Evolutionary conservation across 1,140 invertebrate genomes (phyloP), one percentile per base, ranked within the genome.

Genomic region (Ganaspis sp.): DNA sequence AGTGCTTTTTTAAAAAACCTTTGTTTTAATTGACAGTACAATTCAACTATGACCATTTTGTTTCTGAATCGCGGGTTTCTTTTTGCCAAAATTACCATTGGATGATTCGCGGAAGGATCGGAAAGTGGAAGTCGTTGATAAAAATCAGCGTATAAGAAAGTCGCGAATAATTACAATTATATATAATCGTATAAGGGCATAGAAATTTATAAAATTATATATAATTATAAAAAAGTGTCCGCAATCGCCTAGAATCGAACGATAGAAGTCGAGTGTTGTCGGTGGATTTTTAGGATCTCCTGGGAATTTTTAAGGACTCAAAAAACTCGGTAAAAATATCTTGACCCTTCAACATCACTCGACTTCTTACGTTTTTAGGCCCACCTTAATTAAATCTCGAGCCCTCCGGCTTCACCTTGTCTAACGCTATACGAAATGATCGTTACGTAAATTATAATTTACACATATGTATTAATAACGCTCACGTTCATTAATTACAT

Each of bases 291-390:
- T 81, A 76, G 79, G 79, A 79, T 84, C 70, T 87, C 81, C 58
- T 82, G 77, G 74, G 81, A 86, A 82, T 84, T 81, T 84, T 15
- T n/a, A 34, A 26, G 58, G 58, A 64, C 78, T 79, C 77, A 84
- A 89, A 88, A 87, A 87, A 88, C 74, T 86, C 80, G 82, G 85
- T 88, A 89, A 89, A 90, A 89, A 88, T 90, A 89, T 84, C 73
- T 79, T 76, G 75, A 80, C 80, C 79, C 64, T 69, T 72, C 74
- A 78, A 79, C 79, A 58, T 81, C 81, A 80, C 84, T 84, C 75
- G 69, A 72, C 78, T 77, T 37, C 40, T 71, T 81, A 79, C 11
- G 8, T 73, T 81, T n/a, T n/a, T 76, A 73, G 81, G 82, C 81
- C 81, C 77, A 83, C 81, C 78, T 83, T 86, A 84, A 85, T 87